Evolutionary conservation across 2,797 vertebrate genomes (phyloP).

Genomic region (Myiotriccus ornatus): DNA sequence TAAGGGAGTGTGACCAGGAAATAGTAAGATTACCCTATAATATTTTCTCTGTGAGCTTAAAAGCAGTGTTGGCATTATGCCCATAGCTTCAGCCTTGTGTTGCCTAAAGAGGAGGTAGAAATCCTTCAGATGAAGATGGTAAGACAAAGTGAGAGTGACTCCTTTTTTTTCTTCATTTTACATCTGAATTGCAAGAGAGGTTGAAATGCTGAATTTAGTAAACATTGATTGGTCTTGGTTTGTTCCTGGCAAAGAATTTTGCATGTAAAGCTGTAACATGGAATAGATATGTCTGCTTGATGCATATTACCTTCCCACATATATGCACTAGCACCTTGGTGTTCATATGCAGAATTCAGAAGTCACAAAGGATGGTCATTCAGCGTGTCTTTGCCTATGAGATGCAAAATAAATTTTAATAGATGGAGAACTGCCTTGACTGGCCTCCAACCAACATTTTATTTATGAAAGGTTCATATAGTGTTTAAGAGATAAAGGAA

Average conservation of each 20-base stretch:
- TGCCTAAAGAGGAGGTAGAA: neutral
- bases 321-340: neutral
- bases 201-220: neutral
- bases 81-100: neutral
- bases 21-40: slow-evolving; percentile 15
- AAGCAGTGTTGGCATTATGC: slow-evolving; percentile 40
- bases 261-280: neutral
- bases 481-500: neutral
- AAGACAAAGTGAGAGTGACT: neutral
- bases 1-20: slow-evolving; percentile 41
- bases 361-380: neutral
- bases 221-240: neutral
- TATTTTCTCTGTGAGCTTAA: slow-evolving; percentile 50
- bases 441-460: neutral
- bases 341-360: neutral
- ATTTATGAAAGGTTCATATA: neutral
- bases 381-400: neutral
- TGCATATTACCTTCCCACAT: neutral
- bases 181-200: neutral
- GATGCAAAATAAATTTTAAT: slow-evolving; percentile 10
- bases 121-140: neutral
- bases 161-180: neutral
- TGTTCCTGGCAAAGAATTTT: neutral
- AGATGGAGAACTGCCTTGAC: neutral
- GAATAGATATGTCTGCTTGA: neutral